Conservation (phyloP, 2,888 invertebrate genomes). For the Keiferia lycopersicella region DNA sequence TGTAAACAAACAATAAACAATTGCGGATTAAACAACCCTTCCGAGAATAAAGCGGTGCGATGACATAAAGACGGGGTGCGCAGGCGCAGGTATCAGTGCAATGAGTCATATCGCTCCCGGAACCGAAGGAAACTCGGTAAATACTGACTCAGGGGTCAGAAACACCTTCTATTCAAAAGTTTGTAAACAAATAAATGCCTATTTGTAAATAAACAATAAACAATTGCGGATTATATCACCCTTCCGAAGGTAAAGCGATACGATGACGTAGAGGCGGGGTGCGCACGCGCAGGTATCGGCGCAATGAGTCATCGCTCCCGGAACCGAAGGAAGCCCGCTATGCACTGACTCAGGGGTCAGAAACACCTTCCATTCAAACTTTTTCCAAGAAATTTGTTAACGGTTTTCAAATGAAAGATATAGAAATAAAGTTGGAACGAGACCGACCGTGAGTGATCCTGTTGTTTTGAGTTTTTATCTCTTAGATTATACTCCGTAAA, state of each 20-base stretch:
- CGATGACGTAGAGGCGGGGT: conserved; percentile 52
- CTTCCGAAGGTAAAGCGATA: no score
- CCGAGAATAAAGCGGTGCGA: no score
- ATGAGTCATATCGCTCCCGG: conserved; percentile 28
- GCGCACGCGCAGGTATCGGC: conserved; percentile 33
- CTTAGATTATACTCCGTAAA: no score
- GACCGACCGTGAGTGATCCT: no score
- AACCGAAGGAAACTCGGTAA: conserved; percentile 20
- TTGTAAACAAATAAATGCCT: no score
- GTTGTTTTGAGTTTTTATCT: no score
- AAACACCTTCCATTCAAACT: conserved; percentile 5
- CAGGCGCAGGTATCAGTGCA: conserved; percentile 34
- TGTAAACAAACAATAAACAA: no score
- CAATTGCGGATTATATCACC: no score
- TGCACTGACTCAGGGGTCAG: conserved; percentile 25
- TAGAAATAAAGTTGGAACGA: neutral
- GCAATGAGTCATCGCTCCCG: conserved; percentile 30
- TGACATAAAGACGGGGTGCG: conserved; percentile 52
- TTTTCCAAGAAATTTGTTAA: neutral
- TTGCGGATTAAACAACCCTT: no score
- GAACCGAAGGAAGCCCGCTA: conserved; percentile 20
- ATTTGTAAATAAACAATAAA: no score
- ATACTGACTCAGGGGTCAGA: conserved; percentile 26
- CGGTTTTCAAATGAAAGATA: conserved; percentile 9
- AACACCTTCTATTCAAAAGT: conserved; percentile 1